Percentiles rank a stretch among this genome's conserved stretches.
Conservation (phyloP, 2,113 vertebrate species). For the Emberiza fucata region DNA sequence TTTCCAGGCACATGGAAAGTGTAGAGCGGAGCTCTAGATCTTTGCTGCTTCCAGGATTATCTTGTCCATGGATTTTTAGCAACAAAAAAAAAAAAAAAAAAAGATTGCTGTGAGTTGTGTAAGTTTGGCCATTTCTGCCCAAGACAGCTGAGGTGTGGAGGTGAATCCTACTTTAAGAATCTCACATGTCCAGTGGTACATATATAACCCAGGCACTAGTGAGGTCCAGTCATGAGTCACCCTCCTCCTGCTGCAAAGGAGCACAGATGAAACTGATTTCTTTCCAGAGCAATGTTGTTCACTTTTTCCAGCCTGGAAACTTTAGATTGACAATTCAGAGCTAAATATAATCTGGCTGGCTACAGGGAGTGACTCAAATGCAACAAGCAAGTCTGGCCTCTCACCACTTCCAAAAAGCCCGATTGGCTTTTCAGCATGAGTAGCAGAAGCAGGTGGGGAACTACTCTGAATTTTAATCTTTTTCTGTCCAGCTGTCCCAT, state of each 20-base stretch:
- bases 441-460: conserved; percentile 69
- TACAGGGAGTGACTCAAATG: conserved; percentile 60
- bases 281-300: conserved; percentile 29
- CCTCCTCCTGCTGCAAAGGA: background rate
- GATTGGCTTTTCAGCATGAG: conserved; percentile 30
- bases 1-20: background rate
- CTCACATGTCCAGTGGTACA: accelerated
- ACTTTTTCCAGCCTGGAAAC: conserved; percentile 71
- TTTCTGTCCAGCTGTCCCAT: background rate
- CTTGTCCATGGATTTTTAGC: background rate
- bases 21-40: background rate
- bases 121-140: background rate
- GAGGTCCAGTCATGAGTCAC: background rate
- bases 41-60: background rate
- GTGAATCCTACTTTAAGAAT: background rate
- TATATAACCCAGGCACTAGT: background rate
- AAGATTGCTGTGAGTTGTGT: background rate
- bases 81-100: background rate
- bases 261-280: conserved; percentile 4
- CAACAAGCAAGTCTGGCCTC: conserved; percentile 48
- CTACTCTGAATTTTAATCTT: conserved; percentile 29
- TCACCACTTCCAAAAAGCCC: conserved; percentile 8
- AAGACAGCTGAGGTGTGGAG: background rate
- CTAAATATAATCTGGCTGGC: conserved; percentile 78
- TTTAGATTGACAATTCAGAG: conserved; percentile 39